These are phyloP conservation scores for Nemotelus pantherinus DNA, from an alignment of 2,888 invertebrate species.

Conservation along the genomic window DNA sequence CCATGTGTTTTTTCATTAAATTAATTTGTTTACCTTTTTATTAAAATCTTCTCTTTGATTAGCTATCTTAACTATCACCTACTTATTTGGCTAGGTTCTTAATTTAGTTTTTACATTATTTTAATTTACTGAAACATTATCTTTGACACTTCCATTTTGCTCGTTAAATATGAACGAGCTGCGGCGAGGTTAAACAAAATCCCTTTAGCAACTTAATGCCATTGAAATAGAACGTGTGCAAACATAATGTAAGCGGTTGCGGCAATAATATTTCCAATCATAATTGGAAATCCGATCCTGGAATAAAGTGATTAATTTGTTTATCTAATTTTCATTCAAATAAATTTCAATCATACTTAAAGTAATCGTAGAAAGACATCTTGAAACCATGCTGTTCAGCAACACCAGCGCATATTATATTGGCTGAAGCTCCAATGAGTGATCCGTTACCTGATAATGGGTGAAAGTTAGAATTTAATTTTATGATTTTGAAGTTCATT, in stretches of 20 bases:
- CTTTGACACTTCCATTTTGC: no score
- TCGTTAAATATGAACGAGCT: no score
- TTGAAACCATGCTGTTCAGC: constrained; percentile 92
- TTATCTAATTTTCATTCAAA: not conserved
- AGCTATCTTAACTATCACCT: no score
- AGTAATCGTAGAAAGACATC: constrained; percentile 84
- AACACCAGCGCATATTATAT: constrained; percentile 90
- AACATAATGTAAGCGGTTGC: constrained; percentile 76
- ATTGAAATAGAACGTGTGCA: constrained; percentile 74
- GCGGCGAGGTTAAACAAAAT: no score
- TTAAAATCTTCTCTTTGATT: no score
- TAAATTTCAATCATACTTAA: constrained; percentile 68
- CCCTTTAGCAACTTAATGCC: constrained; percentile 65
- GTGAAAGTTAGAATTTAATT: not conserved
- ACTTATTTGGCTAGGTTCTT: no score
- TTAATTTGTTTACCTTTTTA: no score
- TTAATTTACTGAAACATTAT: no score
- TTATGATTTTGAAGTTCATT: no score
- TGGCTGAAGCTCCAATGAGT: constrained; percentile 88
- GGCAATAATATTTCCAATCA: constrained; percentile 76
- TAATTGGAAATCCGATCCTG: constrained; percentile 85
- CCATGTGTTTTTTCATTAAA: no score
- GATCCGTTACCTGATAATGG: constrained; percentile 81
- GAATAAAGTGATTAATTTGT: constrained; percentile 43
- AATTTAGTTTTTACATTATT: no score